These are phyloP conservation scores for Autographa pulchrina DNA, from an alignment of 2,888 invertebrate species.

Conservation along the genomic window DNA sequence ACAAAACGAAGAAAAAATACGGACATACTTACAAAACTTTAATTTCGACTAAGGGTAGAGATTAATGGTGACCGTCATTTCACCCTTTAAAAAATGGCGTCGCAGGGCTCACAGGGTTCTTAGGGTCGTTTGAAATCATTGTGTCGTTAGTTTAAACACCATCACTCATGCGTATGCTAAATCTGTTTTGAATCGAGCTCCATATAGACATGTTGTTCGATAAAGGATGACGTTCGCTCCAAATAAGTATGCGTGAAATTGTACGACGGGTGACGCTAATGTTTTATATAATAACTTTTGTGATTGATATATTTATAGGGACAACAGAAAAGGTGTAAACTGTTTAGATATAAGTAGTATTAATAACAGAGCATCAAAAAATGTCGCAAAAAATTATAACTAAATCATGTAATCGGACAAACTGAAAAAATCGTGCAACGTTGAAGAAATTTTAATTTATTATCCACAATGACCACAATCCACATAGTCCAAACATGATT, in stretches of 20 bases:
- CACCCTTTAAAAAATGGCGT: constrained; percentile 80
- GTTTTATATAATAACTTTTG: background rate
- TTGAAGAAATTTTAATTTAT: no score
- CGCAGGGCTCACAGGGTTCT: constrained; percentile 45
- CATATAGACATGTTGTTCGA: constrained; percentile 55
- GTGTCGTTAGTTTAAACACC: constrained; percentile 78
- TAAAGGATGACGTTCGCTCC: constrained; percentile 49
- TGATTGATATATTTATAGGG: background rate
- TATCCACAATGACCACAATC: no score
- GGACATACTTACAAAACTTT: constrained; percentile 35
- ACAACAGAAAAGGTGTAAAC: background rate
- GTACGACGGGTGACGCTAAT: constrained; percentile 21
- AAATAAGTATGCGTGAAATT: constrained; percentile 36
- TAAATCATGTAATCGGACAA: no score
- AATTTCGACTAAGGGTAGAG: constrained; percentile 65
- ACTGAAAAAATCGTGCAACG: no score
- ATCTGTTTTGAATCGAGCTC: constrained; percentile 68
- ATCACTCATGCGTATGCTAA: constrained; percentile 83
- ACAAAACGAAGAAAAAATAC: constrained; percentile 12
- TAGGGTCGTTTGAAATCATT: constrained; percentile 77
- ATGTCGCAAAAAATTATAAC: no score
- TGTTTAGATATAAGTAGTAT: no score
- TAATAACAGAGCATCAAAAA: no score
- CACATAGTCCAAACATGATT: no score
- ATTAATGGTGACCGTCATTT: constrained; percentile 78